These are phyloP conservation scores for Atlantisia rogersi DNA, from an alignment of 2,113 vertebrate species.

Conservation along the genomic window DNA sequence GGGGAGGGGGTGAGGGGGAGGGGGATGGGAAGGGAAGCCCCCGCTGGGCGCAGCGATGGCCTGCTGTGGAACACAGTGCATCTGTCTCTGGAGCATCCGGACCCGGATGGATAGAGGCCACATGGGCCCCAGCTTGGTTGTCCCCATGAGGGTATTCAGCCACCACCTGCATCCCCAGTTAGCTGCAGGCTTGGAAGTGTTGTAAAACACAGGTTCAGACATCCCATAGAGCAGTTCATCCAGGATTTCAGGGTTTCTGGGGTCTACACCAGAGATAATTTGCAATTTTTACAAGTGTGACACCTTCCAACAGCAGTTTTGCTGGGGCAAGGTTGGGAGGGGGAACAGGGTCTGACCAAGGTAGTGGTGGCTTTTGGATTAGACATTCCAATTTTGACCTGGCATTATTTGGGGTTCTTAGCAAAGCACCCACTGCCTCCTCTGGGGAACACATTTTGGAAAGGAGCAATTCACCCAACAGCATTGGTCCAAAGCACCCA, in stretches of 20 bases:
- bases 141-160: background rate
- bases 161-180: background rate
- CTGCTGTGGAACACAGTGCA: accelerated
- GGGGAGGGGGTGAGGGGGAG: no score
- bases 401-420: background rate
- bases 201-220: background rate
- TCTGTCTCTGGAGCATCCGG: background rate
- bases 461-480: accelerated
- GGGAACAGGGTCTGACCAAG: background rate
- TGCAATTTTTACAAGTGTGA: background rate
- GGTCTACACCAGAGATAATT: accelerated
- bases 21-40: constrained; percentile 8
- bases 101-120: background rate
- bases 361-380: background rate
- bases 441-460: background rate
- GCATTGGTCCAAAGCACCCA: background rate
- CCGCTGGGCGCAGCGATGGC: background rate
- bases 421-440: background rate
- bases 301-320: background rate
- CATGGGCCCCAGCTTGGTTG: background rate
- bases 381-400: background rate
- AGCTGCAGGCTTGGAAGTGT: background rate
- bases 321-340: background rate
- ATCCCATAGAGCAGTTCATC: background rate
- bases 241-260: background rate